Evolutionary conservation across 2,113 vertebrate species (phyloP).

Genomic region (Atrichornis clamosus): DNA sequence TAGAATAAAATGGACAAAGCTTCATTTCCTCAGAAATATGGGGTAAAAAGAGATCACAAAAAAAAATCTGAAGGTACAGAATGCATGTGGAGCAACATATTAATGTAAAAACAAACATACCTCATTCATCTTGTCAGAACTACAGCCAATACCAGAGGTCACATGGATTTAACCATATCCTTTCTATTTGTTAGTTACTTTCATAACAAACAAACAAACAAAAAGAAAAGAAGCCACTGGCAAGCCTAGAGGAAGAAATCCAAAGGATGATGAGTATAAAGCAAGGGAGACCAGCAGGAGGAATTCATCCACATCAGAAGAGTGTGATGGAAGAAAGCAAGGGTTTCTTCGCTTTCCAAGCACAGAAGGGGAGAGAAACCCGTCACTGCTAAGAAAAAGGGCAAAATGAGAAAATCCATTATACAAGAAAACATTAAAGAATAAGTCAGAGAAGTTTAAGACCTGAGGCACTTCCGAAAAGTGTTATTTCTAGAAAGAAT

Average conservation of each 20-base stretch:
- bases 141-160: neutral
- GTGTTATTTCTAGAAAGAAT: neutral
- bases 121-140: neutral
- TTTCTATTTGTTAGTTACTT: neutral
- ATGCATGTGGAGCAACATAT: neutral
- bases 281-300: neutral
- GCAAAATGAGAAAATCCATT: neutral
- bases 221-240: neutral
- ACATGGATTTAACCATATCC: neutral
- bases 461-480: neutral
- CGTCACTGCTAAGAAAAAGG: neutral
- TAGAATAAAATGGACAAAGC: neutral
- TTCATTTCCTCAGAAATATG: neutral
- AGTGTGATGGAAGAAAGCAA: neutral
- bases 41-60: neutral
- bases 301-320: neutral
- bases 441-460: neutral
- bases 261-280: neutral
- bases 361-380: neutral
- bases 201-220: neutral
- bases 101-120: constrained; percentile 8
- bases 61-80: neutral
- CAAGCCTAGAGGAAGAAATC: neutral
- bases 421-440: neutral
- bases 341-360: too few relatives aligned